A percentile compares a stretch with the other conserved stretches of the same genome.
Conservation (phyloP, 2,113 vertebrate species). For the Crotalus viridis region DNA sequence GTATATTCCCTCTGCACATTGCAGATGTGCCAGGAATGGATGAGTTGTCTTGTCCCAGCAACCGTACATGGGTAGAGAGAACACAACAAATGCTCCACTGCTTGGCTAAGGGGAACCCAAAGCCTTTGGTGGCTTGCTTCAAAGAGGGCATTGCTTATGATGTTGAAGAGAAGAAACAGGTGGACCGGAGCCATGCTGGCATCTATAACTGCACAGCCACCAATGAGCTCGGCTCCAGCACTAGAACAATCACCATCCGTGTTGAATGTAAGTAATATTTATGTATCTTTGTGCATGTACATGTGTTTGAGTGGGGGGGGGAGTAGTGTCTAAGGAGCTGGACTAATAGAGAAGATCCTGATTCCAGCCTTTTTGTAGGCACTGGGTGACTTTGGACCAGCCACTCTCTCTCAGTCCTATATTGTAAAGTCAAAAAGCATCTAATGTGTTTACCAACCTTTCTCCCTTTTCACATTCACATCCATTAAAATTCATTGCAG, state of each 20-base stretch:
- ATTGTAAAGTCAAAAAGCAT: not conserved
- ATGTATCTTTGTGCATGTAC: not conserved
- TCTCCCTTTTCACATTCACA: not conserved
- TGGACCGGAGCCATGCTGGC: slow-evolving; percentile 56
- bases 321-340: not conserved
- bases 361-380: not conserved
- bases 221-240: slow-evolving; percentile 43
- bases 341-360: not conserved
- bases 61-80: slow-evolving; percentile 61
- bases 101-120: slow-evolving; percentile 50
- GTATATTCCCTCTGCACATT: slow-evolving; percentile 33
- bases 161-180: slow-evolving; percentile 14
- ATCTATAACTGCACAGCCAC: slow-evolving; percentile 58
- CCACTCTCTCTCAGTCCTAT: not conserved
- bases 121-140: slow-evolving; percentile 46
- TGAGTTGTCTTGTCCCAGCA: slow-evolving; percentile 56
- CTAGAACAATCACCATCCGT: slow-evolving; percentile 44
- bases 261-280: slow-evolving; percentile 63
- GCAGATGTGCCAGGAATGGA: slow-evolving; percentile 61
- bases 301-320: not conserved
- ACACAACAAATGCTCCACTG: slow-evolving; percentile 30
- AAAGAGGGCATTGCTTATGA: not conserved
- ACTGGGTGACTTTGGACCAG: not conserved
- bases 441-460: not conserved
- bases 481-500: not conserved